Evolutionary conservation across 2,888 invertebrate species (phyloP), one percentile per base, ranked within the genome.

Genomic region (Maniola hyperantus): DNA sequence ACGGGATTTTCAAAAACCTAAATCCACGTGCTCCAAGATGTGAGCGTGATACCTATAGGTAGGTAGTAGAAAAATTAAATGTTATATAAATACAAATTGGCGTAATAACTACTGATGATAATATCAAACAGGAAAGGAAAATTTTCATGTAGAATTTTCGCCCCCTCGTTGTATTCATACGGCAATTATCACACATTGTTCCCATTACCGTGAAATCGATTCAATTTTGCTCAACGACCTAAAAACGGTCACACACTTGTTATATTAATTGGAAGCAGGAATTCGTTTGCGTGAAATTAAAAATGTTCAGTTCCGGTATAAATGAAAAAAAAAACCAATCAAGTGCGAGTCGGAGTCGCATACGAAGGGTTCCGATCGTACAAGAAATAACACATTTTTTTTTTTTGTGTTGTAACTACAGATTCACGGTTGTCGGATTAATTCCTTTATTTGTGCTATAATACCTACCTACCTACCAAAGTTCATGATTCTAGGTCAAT

Each of bases 181-280:
- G 64, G 58, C 67, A 65, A 69, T 69, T 61, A 67, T 64, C 64
- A 65, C 67, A 66, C 54, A 69, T 60, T 66, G 66, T 63, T 63
- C 13, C 64, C 51, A 58, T 54, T 68, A 58, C 62, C 55, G 59
- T 64, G 42, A 66, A 68, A 68, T 64, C 59, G 66, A 63, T 66
- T 65, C 60, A 54, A 65, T 68, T 64, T 66, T 59, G 54, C 53
- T 36, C 54, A 63, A 60, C 59, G 68, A 59, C 66, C 60, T 59
- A 66, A 66, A 68, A 63, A 55, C 36, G 46, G 64, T 44, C 46
- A 44, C 34, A 39, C 46, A 57, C 57, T 57, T 53, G 60, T 64
- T 66, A 63, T 60, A 53, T 59, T 66, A 66, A 66, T 60, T 68
- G 63, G 53, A 63, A 62, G 50, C 61, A 61, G 61, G 48, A 60